Percentiles rank a stretch among this genome's conserved stretches.
phyloP scores from a whole-genome alignment of 2,888 invertebrate genomes.

The Autographa gamma region DNA sequence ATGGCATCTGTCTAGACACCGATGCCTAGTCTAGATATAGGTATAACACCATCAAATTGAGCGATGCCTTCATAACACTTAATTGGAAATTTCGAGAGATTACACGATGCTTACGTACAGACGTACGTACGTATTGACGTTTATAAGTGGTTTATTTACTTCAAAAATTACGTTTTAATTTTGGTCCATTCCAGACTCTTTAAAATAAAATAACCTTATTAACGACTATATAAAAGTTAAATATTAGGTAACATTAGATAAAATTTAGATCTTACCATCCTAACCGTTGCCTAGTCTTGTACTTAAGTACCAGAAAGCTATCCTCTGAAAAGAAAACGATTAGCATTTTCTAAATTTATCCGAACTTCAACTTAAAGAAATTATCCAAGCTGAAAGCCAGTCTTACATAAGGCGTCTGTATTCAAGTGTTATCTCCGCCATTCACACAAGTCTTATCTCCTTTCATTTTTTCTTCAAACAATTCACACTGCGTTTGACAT shows the following conservation, averaged over 20 bases:
- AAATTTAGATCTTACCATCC: too few relatives aligned
- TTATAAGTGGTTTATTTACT: background rate
- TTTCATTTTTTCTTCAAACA: constrained; percentile 50
- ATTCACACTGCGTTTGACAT: constrained; percentile 66
- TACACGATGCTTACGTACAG: background rate
- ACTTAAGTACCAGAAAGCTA: background rate
- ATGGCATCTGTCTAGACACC: constrained; percentile 2
- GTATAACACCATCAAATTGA: constrained; percentile 9
- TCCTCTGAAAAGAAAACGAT: background rate
- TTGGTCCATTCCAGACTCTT: too few relatives aligned
- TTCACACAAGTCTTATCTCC: constrained; percentile 54
- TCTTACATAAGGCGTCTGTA: background rate
- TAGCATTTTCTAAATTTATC: background rate
- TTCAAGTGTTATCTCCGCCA: constrained; percentile 23
- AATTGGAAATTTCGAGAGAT: background rate
- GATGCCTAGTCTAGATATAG: background rate
- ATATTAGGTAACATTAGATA: too few relatives aligned
- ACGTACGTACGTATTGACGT: background rate
- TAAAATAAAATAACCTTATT: too few relatives aligned
- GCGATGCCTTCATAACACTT: background rate
- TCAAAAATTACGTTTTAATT: too few relatives aligned
- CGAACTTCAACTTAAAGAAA: background rate
- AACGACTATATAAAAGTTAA: too few relatives aligned
- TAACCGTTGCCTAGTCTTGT: background rate
- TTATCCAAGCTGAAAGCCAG: constrained; percentile 1